A percentile compares a stretch with the other conserved stretches of the same genome.
Evolutionary conservation across 2,797 vertebrate species (phyloP).

Genomic region (Rousettus madagascariensis): DNA sequence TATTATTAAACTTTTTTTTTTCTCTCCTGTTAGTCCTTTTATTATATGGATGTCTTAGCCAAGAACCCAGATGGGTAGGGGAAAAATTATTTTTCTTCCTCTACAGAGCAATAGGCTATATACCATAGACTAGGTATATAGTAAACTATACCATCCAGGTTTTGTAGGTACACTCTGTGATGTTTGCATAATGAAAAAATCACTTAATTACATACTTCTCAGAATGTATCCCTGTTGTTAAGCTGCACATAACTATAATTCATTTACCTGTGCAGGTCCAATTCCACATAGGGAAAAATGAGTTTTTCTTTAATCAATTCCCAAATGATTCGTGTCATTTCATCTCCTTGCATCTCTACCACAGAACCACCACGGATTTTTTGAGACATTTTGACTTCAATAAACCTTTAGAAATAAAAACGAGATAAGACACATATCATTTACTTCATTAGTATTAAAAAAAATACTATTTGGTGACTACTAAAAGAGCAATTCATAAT

Average conservation of each 20-base stretch:
- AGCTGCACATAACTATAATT: neutral
- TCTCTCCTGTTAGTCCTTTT: neutral
- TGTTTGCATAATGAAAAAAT: neutral
- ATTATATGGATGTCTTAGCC: neutral
- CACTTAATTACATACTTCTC: neutral
- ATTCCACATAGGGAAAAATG: constrained; percentile 94
- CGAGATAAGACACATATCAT: neutral
- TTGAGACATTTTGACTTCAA: constrained; percentile 89
- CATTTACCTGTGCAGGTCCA: constrained; percentile 96
- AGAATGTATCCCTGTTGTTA: neutral
- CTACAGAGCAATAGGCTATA: neutral
- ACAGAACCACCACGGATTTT: constrained; percentile 95
- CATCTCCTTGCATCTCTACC: constrained; percentile 99
- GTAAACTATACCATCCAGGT: neutral
- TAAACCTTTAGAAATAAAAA: constrained; percentile 48
- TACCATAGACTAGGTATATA: neutral
- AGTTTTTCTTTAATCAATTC: constrained; percentile 98
- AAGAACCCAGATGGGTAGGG: neutral
- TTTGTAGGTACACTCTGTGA: neutral
- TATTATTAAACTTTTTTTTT: neutral
- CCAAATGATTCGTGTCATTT: constrained; percentile 99
- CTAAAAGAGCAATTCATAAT: constrained; percentile 11
- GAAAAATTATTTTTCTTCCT: neutral
- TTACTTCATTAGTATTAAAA: constrained; percentile 32
- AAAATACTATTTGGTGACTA: constrained; percentile 1